A percentile compares a stretch with the other conserved stretches of the same genome.
phyloP scores from a whole-genome alignment of 2,113 vertebrate species.

The Pongo abelii region DNA sequence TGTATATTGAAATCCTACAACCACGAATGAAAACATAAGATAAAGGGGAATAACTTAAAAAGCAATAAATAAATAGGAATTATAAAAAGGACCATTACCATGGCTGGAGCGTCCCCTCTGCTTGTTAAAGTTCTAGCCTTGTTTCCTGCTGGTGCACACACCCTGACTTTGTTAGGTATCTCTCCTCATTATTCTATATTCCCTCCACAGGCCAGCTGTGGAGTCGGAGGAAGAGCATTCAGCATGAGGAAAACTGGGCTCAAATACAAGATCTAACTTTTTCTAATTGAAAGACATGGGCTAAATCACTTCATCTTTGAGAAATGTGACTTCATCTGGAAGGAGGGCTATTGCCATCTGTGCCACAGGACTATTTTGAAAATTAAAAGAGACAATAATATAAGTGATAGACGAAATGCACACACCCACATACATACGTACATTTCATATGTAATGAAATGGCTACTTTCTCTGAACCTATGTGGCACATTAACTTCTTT shows the following conservation, averaged over 20 bases:
- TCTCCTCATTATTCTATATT: background rate
- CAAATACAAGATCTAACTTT: background rate
- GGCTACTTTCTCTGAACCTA: background rate
- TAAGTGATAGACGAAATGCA: background rate
- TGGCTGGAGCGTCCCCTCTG: background rate
- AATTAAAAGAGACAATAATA: background rate
- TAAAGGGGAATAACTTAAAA: background rate
- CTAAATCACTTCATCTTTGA: background rate
- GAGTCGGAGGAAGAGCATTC: background rate
- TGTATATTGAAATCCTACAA: background rate
- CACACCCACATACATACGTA: no score
- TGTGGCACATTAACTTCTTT: background rate
- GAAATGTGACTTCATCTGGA: background rate
- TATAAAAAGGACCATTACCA: background rate
- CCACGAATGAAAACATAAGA: background rate
- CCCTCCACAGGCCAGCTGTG: background rate
- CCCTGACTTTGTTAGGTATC: no score
- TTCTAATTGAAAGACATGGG: background rate
- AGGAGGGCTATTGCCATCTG: background rate
- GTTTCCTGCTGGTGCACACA: background rate
- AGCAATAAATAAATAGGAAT: background rate
- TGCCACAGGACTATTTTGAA: background rate
- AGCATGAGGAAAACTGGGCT: background rate
- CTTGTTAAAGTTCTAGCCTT: background rate
- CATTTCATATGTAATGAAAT: background rate